phyloP scores from a whole-genome alignment of 2,888 invertebrate genomes.

The Caenorhabditis sinica region DNA sequence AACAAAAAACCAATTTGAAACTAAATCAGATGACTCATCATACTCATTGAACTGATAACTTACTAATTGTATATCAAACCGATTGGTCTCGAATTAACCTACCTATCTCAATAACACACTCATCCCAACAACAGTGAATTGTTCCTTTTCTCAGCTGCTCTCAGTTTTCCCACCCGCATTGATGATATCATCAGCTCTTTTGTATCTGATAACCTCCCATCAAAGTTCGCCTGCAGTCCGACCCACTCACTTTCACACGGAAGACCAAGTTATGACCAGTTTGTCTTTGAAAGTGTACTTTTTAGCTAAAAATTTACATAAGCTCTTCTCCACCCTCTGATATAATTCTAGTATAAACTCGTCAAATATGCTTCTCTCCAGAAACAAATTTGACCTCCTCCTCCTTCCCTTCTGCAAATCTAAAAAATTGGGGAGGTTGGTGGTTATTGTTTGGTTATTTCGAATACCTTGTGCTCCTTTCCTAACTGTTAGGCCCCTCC shows the following conservation, averaged over 20 bases:
- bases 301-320: constrained; percentile 32
- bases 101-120: neutral
- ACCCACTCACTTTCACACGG: constrained; percentile 14
- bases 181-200: constrained; percentile 20
- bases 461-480: constrained; percentile 26
- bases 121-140: constrained; percentile 2
- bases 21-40: neutral
- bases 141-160: constrained; percentile 7
- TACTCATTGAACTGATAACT: neutral
- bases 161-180: constrained; percentile 20
- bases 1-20: neutral
- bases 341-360: constrained; percentile 3
- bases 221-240: neutral
- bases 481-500: constrained; percentile 40
- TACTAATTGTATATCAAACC: constrained; percentile 21
- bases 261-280: constrained; percentile 23
- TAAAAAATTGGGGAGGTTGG: neutral
- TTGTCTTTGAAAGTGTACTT: constrained; percentile 14
- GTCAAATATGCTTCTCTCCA: neutral
- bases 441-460: constrained; percentile 51
- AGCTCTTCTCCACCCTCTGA: constrained; percentile 20
- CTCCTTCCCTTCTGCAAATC: neutral
- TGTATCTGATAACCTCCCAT: constrained; percentile 1
- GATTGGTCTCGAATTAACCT: constrained; percentile 23
- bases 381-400: constrained; percentile 20